These are phyloP conservation scores for Monomorium pharaonis DNA, from an alignment of 1,140 invertebrate genomes.

Conservation along the genomic window DNA sequence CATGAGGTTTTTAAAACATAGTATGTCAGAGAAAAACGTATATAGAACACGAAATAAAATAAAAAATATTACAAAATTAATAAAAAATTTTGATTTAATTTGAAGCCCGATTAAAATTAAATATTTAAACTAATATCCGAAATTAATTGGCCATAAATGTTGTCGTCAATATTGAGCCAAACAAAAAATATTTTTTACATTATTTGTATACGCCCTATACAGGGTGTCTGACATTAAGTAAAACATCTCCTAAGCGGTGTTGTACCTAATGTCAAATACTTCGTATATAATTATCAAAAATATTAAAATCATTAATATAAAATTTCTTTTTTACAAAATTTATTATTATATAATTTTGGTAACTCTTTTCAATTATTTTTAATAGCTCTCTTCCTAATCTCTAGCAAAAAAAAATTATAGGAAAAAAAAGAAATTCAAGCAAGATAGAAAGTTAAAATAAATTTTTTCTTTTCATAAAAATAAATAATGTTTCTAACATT, in stretches of 20 bases:
- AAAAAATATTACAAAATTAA: slow-evolving; percentile 6
- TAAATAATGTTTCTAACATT: slow-evolving; percentile 17
- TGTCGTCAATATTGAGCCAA: background rate
- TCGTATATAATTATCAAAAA: slow-evolving; percentile 40
- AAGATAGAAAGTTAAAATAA: background rate
- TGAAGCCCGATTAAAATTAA: background rate
- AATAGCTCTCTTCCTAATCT: background rate
- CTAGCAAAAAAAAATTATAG: slow-evolving; percentile 11
- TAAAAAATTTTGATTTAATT: background rate
- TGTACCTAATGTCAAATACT: too few species aligned
- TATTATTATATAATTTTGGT: background rate
- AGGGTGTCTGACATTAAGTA: too few species aligned
- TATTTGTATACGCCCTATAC: background rate
- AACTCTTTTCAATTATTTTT: background rate
- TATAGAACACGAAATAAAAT: slow-evolving; percentile 27
- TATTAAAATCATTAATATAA: slow-evolving; percentile 33
- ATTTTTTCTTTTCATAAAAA: background rate
- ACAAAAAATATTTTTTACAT: slow-evolving; percentile 17
- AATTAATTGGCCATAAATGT: slow-evolving; percentile 14
- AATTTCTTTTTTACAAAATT: background rate
- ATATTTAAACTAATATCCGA: background rate
- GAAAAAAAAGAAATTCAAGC: background rate
- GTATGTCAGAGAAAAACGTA: slow-evolving; percentile 4
- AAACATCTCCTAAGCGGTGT: too few species aligned
- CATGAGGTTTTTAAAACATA: slow-evolving; percentile 47